These are phyloP conservation scores for Malurus elegans DNA, from an alignment of 2,113 vertebrate species.

Conservation along the genomic window DNA sequence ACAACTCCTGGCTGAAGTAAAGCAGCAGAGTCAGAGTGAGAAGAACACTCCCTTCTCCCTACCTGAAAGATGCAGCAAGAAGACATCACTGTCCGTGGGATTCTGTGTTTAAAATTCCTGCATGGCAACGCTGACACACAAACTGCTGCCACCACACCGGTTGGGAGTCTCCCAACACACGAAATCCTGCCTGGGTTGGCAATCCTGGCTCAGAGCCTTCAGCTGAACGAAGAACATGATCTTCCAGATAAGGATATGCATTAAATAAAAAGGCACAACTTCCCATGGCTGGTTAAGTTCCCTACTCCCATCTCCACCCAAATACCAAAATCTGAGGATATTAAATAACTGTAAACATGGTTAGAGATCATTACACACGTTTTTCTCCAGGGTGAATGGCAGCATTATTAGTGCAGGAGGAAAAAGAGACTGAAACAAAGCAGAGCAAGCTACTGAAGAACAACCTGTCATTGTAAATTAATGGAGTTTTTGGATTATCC, in stretches of 20 bases:
- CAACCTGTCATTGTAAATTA: slow-evolving; percentile 40
- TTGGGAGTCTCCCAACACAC: background rate
- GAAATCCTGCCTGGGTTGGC: background rate
- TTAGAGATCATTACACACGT: background rate
- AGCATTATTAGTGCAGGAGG: background rate
- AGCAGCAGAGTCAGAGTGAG: background rate
- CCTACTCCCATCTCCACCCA: background rate
- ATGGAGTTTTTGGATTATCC: slow-evolving; percentile 37
- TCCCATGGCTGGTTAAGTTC: background rate
- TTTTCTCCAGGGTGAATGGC: background rate
- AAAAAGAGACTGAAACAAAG: background rate
- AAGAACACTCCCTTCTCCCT: background rate
- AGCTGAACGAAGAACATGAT: background rate
- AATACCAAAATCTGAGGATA: background rate
- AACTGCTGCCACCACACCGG: background rate
- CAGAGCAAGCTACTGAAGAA: slow-evolving; percentile 33
- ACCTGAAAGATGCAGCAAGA: background rate
- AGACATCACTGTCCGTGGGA: accelerated
- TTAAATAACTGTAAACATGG: background rate
- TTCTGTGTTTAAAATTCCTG: background rate
- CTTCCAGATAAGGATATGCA: background rate
- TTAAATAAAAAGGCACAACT: background rate
- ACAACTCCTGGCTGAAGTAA: background rate
- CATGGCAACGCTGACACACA: accelerated
- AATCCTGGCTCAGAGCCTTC: background rate